These are phyloP conservation scores for Dryas iulia DNA, from an alignment of 1,140 invertebrate genomes.

Conservation along the genomic window DNA sequence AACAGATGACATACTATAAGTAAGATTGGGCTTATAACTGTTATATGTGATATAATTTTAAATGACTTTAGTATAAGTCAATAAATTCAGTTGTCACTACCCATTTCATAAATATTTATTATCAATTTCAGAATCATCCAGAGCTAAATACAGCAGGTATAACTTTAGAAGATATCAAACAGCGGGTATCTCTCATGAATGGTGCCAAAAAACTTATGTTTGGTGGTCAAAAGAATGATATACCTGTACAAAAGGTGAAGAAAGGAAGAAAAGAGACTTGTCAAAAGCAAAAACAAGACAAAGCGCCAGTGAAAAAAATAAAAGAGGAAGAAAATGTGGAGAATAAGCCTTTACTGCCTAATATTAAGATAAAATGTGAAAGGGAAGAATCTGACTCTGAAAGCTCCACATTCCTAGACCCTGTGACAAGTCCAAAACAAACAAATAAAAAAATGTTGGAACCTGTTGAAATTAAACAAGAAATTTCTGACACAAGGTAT, in stretches of 20 bases:
- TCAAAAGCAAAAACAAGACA: constrained; percentile 46
- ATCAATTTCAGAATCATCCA: constrained; percentile 66
- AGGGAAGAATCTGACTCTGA: constrained; percentile 67
- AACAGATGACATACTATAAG: too few relatives aligned
- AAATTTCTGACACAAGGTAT: constrained; percentile 56
- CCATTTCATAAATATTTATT: too few relatives aligned
- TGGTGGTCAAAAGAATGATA: constrained; percentile 62
- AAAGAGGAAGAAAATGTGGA: constrained; percentile 61
- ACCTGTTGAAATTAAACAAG: constrained; percentile 59
- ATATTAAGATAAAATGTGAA: constrained; percentile 74
- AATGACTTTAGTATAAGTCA: too few relatives aligned
- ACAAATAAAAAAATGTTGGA: constrained; percentile 48
- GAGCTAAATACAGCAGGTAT: constrained; percentile 72
- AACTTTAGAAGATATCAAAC: constrained; percentile 72
- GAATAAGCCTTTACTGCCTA: constrained; percentile 60
- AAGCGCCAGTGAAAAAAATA: constrained; percentile 47
- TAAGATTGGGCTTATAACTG: too few relatives aligned
- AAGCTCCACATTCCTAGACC: constrained; percentile 62
- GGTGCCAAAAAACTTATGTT: constrained; percentile 72
- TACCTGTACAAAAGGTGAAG: constrained; percentile 53
- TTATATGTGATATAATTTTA: too few relatives aligned
- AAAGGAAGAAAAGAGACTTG: constrained; percentile 57
- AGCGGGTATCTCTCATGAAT: constrained; percentile 68
- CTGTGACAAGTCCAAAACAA: constrained; percentile 55
- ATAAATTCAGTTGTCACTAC: too few relatives aligned